phyloP scores from a whole-genome alignment of 2,888 invertebrate species.

The Gryllus longicercus region DNA sequence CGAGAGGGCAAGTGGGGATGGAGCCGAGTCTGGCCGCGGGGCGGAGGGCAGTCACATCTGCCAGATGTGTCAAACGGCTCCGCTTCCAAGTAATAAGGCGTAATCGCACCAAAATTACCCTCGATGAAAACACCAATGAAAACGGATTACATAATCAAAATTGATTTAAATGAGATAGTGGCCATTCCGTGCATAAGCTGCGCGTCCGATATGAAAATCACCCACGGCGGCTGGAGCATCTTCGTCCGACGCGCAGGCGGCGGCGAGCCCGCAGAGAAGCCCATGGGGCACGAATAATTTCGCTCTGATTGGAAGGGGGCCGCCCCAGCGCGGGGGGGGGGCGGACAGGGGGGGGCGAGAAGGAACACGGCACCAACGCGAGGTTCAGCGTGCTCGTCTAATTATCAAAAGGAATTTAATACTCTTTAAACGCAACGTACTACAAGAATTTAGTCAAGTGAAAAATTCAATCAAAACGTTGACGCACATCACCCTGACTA shows the following conservation, averaged over 20 bases:
- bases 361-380: too few relatives aligned
- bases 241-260: too few relatives aligned
- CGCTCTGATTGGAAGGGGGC: not conserved
- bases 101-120: slow-evolving; percentile 4
- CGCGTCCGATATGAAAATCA: too few relatives aligned
- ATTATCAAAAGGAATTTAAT: slow-evolving; percentile 17
- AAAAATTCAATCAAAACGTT: not conserved
- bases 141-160: slow-evolving; percentile 1
- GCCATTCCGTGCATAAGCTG: not conserved
- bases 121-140: slow-evolving; percentile 17
- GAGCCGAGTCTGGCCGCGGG: not conserved
- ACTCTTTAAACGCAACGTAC: not conserved
- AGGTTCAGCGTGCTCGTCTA: not conserved
- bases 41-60: not conserved
- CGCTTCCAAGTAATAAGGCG: slow-evolving; percentile 2
- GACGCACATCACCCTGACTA: not conserved
- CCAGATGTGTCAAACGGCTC: slow-evolving; percentile 1
- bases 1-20: not conserved
- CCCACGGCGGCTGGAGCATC: too few relatives aligned
- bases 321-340: too few relatives aligned
- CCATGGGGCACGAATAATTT: not conserved
- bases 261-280: too few relatives aligned
- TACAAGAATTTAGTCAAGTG: not conserved
- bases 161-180: not conserved
- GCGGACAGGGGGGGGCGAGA: too few relatives aligned